These are phyloP conservation scores for Tetrax tetrax DNA, from an alignment of 2,113 vertebrate species.

Conservation along the genomic window DNA sequence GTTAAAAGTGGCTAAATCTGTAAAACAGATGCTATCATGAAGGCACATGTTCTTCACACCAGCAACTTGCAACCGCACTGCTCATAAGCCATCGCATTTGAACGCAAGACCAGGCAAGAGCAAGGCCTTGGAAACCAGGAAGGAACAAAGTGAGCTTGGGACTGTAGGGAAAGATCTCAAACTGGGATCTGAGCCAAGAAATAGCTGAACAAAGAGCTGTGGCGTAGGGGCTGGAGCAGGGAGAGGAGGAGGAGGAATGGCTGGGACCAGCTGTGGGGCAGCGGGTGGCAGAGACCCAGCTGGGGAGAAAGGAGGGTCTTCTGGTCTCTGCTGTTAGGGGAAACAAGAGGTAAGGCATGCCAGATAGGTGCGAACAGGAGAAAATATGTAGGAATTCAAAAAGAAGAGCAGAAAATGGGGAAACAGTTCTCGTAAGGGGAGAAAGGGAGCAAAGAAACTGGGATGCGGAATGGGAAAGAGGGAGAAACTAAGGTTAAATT, in stretches of 20 bases:
- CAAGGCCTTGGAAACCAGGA: neutral
- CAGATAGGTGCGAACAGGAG: neutral
- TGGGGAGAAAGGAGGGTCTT: neutral
- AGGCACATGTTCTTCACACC: neutral
- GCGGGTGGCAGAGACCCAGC: neutral
- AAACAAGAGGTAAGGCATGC: neutral
- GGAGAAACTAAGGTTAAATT: neutral
- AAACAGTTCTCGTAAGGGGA: neutral
- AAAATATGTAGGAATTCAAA: neutral
- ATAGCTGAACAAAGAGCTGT: neutral
- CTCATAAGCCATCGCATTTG: neutral
- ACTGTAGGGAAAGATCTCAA: neutral
- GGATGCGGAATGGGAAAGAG: neutral
- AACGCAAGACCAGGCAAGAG: neutral
- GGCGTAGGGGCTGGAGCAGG: neutral
- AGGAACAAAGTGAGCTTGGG: neutral
- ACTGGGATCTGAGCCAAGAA: neutral
- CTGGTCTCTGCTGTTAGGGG: neutral
- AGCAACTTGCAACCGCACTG: accelerated
- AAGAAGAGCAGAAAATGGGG: neutral
- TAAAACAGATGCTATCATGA: neutral
- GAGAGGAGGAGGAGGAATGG: neutral
- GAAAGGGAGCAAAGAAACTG: neutral
- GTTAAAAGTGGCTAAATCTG: neutral
- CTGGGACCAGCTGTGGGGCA: neutral